Conservation (phyloP, 2,888 invertebrate species). For the Schrankia costaestrigalis region DNA sequence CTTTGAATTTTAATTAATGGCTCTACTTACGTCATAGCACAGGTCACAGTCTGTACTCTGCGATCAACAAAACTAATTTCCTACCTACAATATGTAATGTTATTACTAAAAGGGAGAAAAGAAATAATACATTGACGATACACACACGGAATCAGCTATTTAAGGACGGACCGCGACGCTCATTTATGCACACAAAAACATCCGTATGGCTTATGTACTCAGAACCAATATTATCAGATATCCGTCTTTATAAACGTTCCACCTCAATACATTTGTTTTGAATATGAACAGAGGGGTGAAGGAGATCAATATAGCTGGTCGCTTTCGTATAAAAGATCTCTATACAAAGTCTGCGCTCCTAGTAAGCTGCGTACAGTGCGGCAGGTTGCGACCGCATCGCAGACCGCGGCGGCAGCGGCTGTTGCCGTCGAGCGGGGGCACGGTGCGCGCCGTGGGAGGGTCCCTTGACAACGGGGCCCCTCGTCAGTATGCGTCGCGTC, state of each 20-base stretch:
- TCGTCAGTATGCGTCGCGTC: constrained; percentile 23
- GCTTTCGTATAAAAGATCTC: constrained; percentile 28
- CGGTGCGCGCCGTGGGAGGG: constrained; percentile 28
- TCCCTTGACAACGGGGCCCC: constrained; percentile 32
- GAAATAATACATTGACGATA: no score
- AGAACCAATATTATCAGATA: constrained; percentile 30
- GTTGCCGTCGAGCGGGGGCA: constrained; percentile 23
- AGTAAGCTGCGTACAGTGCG: constrained; percentile 70
- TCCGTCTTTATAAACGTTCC: constrained; percentile 2
- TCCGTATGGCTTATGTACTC: constrained; percentile 33
- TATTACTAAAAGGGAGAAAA: no score
- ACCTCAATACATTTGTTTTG: constrained; percentile 6
- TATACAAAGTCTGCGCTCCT: constrained; percentile 51
- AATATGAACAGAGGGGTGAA: constrained; percentile 18
- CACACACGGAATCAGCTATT: constrained; percentile 15
- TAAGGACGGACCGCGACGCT: constrained; percentile 18
- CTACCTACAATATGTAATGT: no score
- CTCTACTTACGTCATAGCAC: no score
- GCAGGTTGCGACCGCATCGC: constrained; percentile 56
- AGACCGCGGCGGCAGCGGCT: constrained; percentile 29
- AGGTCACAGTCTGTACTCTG: no score
- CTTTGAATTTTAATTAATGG: no score
- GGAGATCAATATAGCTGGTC: constrained; percentile 32
- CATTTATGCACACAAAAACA: constrained; percentile 22
- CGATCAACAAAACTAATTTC: no score